Evolutionary conservation across 2,113 vertebrate genomes (phyloP).

Genomic region (Ciconia maguari): DNA sequence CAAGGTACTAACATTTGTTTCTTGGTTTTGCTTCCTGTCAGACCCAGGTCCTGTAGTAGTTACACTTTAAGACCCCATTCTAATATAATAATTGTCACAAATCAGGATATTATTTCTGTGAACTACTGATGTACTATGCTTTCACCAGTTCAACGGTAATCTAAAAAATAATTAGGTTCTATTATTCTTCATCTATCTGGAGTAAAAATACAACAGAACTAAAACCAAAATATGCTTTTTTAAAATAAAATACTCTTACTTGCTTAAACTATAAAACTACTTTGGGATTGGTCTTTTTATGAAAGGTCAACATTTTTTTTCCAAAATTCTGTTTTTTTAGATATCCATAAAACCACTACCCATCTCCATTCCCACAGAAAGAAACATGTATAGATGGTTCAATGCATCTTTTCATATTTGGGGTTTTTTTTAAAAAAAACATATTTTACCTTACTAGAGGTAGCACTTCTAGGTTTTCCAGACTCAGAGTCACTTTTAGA

Average conservation of each 20-base stretch:
- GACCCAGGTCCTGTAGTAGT: not conserved
- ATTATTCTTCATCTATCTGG: not conserved
- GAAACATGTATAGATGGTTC: not conserved
- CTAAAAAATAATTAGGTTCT: not conserved
- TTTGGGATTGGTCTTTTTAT: not conserved
- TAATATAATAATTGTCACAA: not conserved
- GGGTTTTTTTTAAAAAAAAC: not conserved
- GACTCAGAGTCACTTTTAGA: constrained; percentile 61
- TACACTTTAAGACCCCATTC: not conserved
- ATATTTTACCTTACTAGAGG: constrained; percentile 49
- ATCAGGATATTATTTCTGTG: not conserved
- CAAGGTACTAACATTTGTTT: not conserved
- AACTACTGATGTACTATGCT: not conserved
- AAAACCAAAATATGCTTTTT: not conserved
- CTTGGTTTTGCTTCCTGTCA: not conserved
- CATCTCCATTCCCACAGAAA: not conserved
- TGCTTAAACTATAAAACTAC: not conserved
- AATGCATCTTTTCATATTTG: not conserved
- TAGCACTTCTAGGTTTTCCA: not conserved
- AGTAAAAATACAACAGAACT: not conserved
- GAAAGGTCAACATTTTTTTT: not conserved
- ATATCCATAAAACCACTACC: not conserved
- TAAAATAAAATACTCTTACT: not conserved
- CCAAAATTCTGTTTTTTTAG: not conserved
- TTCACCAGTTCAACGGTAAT: not conserved